Evolutionary conservation across 1,140 invertebrate genomes (phyloP).

Genomic region (Cecropterus lyciades): DNA sequence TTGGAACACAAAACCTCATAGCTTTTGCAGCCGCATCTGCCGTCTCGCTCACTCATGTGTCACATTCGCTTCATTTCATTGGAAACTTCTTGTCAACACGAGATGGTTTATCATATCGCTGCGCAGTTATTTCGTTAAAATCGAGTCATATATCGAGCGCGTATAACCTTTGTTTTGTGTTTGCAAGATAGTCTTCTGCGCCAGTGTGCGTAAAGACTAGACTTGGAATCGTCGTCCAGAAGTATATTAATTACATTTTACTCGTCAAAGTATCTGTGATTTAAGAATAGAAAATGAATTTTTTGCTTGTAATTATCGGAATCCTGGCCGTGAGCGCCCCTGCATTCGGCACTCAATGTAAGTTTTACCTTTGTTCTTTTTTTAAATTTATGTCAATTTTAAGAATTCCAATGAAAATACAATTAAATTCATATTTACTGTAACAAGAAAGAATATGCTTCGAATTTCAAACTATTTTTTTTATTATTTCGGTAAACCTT

Average conservation of each 20-base stretch:
- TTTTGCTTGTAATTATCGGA: conserved; percentile 61
- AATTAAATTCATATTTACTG: not conserved
- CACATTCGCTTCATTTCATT: conserved; percentile 55
- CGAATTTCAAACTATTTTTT: too few species aligned
- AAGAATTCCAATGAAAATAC: not conserved
- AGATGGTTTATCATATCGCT: conserved; percentile 70
- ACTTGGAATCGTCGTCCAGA: conserved; percentile 60
- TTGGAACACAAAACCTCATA: conserved; percentile 78
- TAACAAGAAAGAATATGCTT: too few species aligned
- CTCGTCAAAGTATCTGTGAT: conserved; percentile 80
- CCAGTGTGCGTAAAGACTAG: conserved; percentile 95
- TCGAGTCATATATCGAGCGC: conserved; percentile 47
- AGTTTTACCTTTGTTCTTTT: conserved; percentile 61
- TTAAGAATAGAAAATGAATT: conserved; percentile 82
- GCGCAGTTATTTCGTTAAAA: conserved; percentile 70
- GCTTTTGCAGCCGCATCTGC: conserved; percentile 44
- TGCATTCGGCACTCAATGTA: conserved; percentile 81
- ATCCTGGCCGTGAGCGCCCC: conserved; percentile 68
- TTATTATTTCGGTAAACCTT: too few species aligned
- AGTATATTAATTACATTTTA: conserved; percentile 40
- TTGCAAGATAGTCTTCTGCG: conserved; percentile 90
- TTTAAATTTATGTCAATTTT: conserved; percentile 32
- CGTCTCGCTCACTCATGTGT: conserved; percentile 56
- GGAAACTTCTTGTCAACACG: conserved; percentile 64
- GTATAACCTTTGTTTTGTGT: conserved; percentile 61